These are phyloP conservation scores for Enteromius thamalakanensis DNA, from an alignment of 2,797 vertebrate genomes.

Conservation along the genomic window DNA sequence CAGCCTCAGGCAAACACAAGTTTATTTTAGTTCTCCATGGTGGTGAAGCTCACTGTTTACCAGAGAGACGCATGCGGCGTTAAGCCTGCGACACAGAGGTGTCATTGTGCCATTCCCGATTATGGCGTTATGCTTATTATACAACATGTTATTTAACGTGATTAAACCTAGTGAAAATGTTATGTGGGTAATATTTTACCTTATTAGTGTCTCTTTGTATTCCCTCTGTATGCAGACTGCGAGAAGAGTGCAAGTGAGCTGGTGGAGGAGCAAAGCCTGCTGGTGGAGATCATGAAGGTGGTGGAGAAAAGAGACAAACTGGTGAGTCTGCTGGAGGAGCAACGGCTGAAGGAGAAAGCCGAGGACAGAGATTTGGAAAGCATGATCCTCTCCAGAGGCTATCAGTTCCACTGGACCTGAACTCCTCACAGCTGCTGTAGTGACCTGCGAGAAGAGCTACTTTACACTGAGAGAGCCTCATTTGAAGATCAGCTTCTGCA, in stretches of 20 bases:
- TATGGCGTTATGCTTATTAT: not conserved
- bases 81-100: not conserved
- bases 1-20: slow-evolving; percentile 33
- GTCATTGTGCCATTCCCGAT: not conserved
- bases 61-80: not conserved
- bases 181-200: not conserved
- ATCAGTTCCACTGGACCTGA: slow-evolving; percentile 73
- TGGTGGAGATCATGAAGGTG: slow-evolving; percentile 87
- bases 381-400: slow-evolving; percentile 74
- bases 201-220: slow-evolving; percentile 12
- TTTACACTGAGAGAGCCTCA: not conserved
- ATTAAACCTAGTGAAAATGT: slow-evolving; percentile 4
- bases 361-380: slow-evolving; percentile 85
- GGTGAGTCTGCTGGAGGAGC: slow-evolving; percentile 84
- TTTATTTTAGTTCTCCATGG: slow-evolving; percentile 31
- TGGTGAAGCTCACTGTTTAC: slow-evolving; percentile 17
- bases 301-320: slow-evolving; percentile 87
- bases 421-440: not conserved
- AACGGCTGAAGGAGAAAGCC: slow-evolving; percentile 82
- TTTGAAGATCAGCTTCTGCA: not conserved
- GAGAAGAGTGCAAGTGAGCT: slow-evolving; percentile 77
- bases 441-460: not conserved
- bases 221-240: slow-evolving; percentile 66
- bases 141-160: not conserved
- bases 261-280: slow-evolving; percentile 80